Evolutionary conservation across 2,888 invertebrate genomes (phyloP), one percentile per base, ranked within the genome.

Genomic region (Drosophila demipolita): DNA sequence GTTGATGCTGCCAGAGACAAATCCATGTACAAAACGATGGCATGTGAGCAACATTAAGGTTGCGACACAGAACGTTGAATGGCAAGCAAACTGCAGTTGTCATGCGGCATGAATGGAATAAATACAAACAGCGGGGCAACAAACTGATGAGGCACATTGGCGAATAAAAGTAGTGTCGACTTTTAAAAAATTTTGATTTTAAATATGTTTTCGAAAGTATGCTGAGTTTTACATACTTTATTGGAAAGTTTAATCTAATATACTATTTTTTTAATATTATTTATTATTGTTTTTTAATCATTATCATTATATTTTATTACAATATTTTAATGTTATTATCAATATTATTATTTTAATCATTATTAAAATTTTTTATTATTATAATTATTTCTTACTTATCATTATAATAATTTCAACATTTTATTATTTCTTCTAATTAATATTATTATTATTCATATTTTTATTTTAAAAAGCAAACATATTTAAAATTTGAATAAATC

Each of bases 41-140:
- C 83, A 74, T 81, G 68, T 66, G 79, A 86, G 79, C 77, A 85
- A 75, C 84, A 85, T 79, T 77, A 81, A 85, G 79, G 83, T 75
- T 80, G 82, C 68, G 52, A 53, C 53, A 60, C 53, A 40, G 36
- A 35, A 12, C 36, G 42, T 20, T 52, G 52, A 20, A 53, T 54
- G 54, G 35, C 45, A 26, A 20, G 53, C 59, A 70, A 73, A 66
- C 71, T 55, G 62, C 61, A 70, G 60, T 70, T 58, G 48, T 63
- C 58, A 45, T 29, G 66, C 75, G 66, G 67, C 70, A 74, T 77
- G 75, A 73, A 74, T 75, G 71, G 70, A 49, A 66, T 66, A 69
- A 73, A 59, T 52, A 53, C 12, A 57, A 45, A 45, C 67, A 78
- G 52, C 33, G 17, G 68, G 45, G 59, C 42, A 15, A 20, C 4